A percentile compares a stretch with the other conserved stretches of the same genome.
Evolutionary conservation across 2,888 invertebrate genomes (phyloP).

Genomic region (Drosophila basisetae): DNA sequence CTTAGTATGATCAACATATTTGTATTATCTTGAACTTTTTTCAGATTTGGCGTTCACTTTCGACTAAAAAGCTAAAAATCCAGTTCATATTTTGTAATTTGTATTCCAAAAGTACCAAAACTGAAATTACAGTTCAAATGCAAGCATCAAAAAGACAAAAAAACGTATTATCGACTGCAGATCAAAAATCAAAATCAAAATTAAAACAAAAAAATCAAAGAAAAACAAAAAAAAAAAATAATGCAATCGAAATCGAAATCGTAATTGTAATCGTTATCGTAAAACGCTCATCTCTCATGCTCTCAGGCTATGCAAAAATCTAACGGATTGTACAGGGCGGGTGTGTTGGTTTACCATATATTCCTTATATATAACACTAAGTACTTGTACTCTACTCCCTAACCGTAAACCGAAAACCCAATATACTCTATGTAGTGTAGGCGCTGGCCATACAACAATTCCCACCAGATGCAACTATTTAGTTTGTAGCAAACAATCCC

Average conservation of each 20-base stretch:
- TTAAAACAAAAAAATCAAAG: neutral
- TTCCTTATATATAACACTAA: constrained; percentile 47
- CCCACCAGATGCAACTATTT: constrained; percentile 27
- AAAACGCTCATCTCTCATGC: constrained; percentile 73
- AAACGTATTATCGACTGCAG: constrained; percentile 6
- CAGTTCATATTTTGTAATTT: constrained; percentile 72
- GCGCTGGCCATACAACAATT: constrained; percentile 31
- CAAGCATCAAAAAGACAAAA: constrained; percentile 50
- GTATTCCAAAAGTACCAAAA: constrained; percentile 56
- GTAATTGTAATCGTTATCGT: constrained; percentile 52
- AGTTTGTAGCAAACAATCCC: constrained; percentile 42
- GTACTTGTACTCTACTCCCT: constrained; percentile 47
- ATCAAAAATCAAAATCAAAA: constrained; percentile 22
- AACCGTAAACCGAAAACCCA: constrained; percentile 22
- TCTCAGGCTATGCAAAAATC: constrained; percentile 58
- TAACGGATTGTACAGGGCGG: constrained; percentile 74
- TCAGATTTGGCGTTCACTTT: constrained; percentile 86
- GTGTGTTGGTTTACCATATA: constrained; percentile 72
- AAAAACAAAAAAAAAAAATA: neutral
- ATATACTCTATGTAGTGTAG: constrained; percentile 45
- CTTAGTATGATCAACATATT: constrained; percentile 32
- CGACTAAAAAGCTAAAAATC: constrained; percentile 73
- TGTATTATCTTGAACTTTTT: constrained; percentile 80
- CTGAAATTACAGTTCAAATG: constrained; percentile 69
- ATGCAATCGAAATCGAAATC: constrained; percentile 33